Evolutionary conservation across 2,797 vertebrate species (phyloP).

Genomic region (Bovichtus variegatus): DNA sequence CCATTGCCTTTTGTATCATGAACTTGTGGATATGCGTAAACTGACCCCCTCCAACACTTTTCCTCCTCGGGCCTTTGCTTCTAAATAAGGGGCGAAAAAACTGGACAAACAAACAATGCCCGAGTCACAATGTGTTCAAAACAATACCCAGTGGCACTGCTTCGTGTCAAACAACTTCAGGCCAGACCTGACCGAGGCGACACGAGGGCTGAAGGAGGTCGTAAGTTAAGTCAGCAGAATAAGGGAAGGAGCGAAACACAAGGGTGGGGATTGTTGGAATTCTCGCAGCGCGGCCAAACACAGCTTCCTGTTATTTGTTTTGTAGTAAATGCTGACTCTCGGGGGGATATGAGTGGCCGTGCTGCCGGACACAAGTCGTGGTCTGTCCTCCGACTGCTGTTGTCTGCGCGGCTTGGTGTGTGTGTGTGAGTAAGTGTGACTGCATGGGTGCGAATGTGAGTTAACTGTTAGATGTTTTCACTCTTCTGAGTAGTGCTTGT

Average conservation of each 20-base stretch:
- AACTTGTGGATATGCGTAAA: constrained; percentile 3
- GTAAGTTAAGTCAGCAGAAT: constrained; percentile 72
- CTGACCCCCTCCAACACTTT: background rate
- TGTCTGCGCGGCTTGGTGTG: constrained; percentile 24
- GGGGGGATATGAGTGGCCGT: constrained; percentile 51
- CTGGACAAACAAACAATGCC: constrained; percentile 46
- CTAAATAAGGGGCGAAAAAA: constrained; percentile 36
- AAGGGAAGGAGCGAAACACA: constrained; percentile 63
- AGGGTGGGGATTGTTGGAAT: constrained; percentile 75
- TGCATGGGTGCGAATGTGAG: background rate
- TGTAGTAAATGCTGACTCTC: constrained; percentile 79
- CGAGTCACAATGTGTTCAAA: constrained; percentile 46
- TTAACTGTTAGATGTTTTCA: background rate
- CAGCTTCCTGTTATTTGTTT: constrained; percentile 85
- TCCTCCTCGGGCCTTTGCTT: constrained; percentile 32
- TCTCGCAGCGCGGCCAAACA: constrained; percentile 55
- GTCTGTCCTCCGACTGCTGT: constrained; percentile 48
- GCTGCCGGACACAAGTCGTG: constrained; percentile 61
- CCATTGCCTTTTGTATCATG: constrained; percentile 5
- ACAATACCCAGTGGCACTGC: constrained; percentile 53
- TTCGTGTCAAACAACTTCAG: constrained; percentile 54
- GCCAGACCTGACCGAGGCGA: constrained; percentile 52
- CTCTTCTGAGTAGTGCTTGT: background rate
- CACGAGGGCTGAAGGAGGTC: constrained; percentile 58
- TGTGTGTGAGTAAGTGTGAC: background rate